Percentiles rank a stretch among this genome's conserved stretches.
phyloP scores from a whole-genome alignment of 2,888 invertebrate genomes.

The Lamproptera curius region DNA sequence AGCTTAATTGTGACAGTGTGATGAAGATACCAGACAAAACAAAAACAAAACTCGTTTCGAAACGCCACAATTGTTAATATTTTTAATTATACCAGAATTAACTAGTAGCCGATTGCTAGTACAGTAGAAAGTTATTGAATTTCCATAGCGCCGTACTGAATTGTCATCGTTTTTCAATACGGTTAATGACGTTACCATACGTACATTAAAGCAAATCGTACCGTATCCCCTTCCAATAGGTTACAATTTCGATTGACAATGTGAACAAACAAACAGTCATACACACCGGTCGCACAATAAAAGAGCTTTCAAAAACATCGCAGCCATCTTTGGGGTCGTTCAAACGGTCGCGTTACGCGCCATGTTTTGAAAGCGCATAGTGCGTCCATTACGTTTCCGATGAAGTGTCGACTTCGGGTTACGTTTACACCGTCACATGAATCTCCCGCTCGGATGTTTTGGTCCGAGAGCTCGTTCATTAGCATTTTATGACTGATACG shows the following conservation, averaged over 20 bases:
- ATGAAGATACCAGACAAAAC: not conserved
- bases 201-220: too few relatives aligned
- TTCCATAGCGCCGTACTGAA: not conserved
- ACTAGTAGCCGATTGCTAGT: not conserved
- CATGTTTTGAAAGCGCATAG: slow-evolving; percentile 73
- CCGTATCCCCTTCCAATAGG: too few relatives aligned
- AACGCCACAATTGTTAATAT: not conserved
- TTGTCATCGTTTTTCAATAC: slow-evolving; percentile 3
- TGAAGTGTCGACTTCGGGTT: slow-evolving; percentile 75
- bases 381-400: slow-evolving; percentile 70
- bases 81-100: not conserved
- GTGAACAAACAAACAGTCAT: too few relatives aligned
- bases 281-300: slow-evolving; percentile 59
- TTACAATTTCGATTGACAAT: too few relatives aligned
- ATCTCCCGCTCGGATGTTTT: slow-evolving; percentile 77
- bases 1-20: not conserved
- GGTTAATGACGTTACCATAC: not conserved
- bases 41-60: too few relatives aligned
- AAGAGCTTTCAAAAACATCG: slow-evolving; percentile 73
- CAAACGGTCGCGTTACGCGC: slow-evolving; percentile 63
- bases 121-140: not conserved
- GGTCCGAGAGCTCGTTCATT: slow-evolving; percentile 74
- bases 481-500: slow-evolving; percentile 78
- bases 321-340: slow-evolving; percentile 45
- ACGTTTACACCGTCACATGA: slow-evolving; percentile 75